phyloP scores from a whole-genome alignment of 2,113 vertebrate genomes.

The Trachemys scripta region DNA sequence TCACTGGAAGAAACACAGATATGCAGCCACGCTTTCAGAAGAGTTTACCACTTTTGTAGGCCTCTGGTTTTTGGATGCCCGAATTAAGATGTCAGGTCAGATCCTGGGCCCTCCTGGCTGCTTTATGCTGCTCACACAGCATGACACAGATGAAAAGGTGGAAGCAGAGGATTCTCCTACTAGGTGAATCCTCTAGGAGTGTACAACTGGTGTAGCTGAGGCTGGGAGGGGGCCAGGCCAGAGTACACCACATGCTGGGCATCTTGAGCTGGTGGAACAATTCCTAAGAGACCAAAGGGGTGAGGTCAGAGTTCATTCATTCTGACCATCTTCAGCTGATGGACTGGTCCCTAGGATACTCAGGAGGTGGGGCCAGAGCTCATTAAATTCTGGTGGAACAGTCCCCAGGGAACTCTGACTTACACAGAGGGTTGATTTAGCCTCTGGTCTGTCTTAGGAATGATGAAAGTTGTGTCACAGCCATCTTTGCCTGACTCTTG shows the following conservation, averaged over 20 bases:
- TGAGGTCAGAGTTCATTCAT: neutral
- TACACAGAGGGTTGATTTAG: neutral
- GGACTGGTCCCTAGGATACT: neutral
- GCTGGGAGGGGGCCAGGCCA: neutral
- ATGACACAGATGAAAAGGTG: neutral
- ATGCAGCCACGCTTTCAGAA: neutral
- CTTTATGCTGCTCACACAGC: neutral
- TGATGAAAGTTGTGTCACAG: neutral
- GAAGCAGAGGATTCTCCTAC: neutral
- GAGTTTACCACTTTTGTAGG: neutral
- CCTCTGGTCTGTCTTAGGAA: neutral
- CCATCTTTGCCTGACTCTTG: neutral
- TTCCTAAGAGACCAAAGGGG: neutral
- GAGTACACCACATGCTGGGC: neutral
- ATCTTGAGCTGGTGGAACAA: neutral
- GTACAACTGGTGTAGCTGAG: neutral
- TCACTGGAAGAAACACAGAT: slow-evolving; percentile 14
- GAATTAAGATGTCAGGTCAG: neutral
- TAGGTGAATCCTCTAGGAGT: neutral
- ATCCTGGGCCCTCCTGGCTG: neutral
- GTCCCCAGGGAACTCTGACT: neutral
- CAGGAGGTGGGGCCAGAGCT: neutral
- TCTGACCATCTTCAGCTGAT: neutral
- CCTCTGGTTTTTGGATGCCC: neutral
- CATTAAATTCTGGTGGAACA: neutral